phyloP scores from a whole-genome alignment of 2,113 vertebrate species.

The Eira barbara region DNA sequence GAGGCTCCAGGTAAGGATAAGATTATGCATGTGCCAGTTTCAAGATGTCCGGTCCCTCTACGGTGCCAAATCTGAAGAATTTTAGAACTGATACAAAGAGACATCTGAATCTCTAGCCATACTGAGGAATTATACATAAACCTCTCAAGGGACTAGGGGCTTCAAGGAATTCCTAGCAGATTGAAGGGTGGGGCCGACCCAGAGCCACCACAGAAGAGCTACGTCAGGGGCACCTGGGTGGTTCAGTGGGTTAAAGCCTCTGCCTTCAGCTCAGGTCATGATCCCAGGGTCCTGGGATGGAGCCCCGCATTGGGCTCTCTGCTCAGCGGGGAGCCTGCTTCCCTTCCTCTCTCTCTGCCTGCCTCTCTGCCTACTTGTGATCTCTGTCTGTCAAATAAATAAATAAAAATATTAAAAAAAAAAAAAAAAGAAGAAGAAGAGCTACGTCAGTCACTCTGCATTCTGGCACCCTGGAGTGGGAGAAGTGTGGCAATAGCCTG shows the following conservation, averaged over 20 bases:
- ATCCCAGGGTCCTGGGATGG: too few species aligned
- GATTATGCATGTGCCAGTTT: neutral
- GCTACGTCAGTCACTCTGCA: too few species aligned
- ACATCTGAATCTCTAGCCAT: neutral
- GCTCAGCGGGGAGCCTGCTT: too few species aligned
- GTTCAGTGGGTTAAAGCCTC: too few species aligned
- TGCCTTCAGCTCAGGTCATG: too few species aligned
- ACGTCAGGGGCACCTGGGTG: too few species aligned
- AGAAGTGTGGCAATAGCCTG: neutral
- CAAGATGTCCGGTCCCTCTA: neutral
- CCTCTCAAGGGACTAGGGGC: neutral
- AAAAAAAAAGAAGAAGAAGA: too few species aligned
- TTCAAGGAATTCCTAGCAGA: neutral
- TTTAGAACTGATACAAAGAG: neutral
- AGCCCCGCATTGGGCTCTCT: too few species aligned
- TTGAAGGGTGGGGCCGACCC: neutral
- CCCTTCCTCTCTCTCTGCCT: too few species aligned
- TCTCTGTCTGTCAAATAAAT: too few species aligned
- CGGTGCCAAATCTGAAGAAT: neutral
- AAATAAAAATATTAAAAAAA: too few species aligned
- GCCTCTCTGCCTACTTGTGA: too few species aligned
- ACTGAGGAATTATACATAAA: neutral
- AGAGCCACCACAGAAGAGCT: accelerated
- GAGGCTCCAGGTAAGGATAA: neutral
- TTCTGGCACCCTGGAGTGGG: accelerated